Percentiles rank a stretch among this genome's conserved stretches.
phyloP scores from a whole-genome alignment of 2,113 vertebrate species.

The Hydropotes inermis region DNA sequence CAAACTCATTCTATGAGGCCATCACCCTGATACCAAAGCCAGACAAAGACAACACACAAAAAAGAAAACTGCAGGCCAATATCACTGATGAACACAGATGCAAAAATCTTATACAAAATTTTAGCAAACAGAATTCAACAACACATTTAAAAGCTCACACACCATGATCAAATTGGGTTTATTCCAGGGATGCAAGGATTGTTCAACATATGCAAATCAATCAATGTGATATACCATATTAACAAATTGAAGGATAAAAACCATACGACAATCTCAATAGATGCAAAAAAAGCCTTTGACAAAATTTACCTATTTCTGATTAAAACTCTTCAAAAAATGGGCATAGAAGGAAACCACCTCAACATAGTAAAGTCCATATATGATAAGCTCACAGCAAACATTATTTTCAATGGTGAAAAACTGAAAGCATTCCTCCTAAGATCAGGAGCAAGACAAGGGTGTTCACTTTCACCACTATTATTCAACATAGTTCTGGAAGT shows the following conservation, averaged over 20 bases:
- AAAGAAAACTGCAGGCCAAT: neutral
- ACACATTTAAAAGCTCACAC: neutral
- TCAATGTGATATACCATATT: neutral
- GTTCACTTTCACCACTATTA: neutral
- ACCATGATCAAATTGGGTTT: neutral
- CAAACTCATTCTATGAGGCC: neutral
- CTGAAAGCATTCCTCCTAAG: neutral
- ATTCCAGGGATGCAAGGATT: neutral
- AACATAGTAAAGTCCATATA: neutral
- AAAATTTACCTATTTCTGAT: neutral
- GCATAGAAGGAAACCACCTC: neutral
- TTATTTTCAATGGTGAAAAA: neutral
- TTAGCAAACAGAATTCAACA: neutral
- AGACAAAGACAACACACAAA: neutral
- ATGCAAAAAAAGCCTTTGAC: neutral
- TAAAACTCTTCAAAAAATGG: neutral
- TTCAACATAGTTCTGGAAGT: neutral
- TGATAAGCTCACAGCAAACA: neutral
- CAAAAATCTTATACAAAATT: neutral
- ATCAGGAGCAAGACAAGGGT: neutral
- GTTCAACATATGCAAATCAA: neutral
- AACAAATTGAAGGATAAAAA: neutral
- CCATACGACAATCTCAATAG: neutral
- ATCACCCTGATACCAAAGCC: neutral
- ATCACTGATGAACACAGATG: neutral